Conservation (phyloP, 2,113 vertebrate species). For the Cyanoramphus novaezelandiae region DNA sequence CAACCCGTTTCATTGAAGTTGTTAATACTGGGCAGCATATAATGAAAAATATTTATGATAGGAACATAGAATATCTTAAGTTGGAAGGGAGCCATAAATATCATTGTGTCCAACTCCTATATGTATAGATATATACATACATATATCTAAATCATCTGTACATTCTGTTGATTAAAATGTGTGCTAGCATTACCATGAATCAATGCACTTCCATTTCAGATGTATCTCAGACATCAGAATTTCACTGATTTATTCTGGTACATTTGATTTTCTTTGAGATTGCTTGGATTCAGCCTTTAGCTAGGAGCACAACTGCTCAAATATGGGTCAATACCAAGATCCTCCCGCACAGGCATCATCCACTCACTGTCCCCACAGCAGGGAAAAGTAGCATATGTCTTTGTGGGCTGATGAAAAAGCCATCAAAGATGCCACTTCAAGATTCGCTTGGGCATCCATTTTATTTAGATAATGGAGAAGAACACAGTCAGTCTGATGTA, state of each 20-base stretch:
- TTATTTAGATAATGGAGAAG: not conserved
- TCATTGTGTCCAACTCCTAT: not conserved
- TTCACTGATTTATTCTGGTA: not conserved
- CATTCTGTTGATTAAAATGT: not conserved
- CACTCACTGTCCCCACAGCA: not conserved
- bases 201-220: not conserved
- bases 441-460: not conserved
- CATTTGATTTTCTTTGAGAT: not conserved
- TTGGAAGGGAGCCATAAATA: not conserved
- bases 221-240: not conserved
- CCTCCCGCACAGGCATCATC: not conserved
- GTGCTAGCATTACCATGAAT: not conserved
- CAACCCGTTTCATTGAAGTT: not conserved
- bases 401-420: not conserved
- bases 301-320: not conserved
- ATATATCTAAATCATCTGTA: not conserved
- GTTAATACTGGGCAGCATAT: not conserved
- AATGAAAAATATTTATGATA: not conserved
- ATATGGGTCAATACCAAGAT: not conserved
- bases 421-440: not conserved
- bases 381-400: not conserved
- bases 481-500: not conserved
- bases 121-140: not conserved
- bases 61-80: not conserved
- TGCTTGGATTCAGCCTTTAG: not conserved